Evolutionary conservation across 2,113 vertebrate species (phyloP).

Genomic region (Poicephalus gulielmi): DNA sequence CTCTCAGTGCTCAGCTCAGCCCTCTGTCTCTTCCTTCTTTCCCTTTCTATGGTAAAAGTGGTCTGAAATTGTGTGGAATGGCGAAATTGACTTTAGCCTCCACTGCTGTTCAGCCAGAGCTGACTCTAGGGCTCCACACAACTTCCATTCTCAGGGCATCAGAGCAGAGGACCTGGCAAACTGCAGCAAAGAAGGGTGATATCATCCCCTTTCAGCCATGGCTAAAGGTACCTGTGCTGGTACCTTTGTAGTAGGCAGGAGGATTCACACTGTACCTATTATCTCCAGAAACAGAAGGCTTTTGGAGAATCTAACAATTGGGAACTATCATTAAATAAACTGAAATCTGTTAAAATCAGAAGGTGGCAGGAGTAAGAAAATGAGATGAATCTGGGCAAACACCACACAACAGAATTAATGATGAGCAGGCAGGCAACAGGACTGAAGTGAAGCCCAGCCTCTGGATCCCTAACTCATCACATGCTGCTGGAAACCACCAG

Average conservation of each 20-base stretch:
- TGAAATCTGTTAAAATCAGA: background rate
- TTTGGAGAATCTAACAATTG: background rate
- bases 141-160: background rate
- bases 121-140: background rate
- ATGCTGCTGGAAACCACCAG: constrained; percentile 73
- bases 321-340: background rate
- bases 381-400: background rate
- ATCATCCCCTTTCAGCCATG: background rate
- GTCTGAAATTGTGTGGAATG: background rate
- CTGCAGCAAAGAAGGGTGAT: background rate
- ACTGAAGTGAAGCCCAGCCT: constrained; percentile 40
- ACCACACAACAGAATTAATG: background rate
- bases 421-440: constrained; percentile 59
- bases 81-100: background rate
- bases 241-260: background rate
- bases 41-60: background rate
- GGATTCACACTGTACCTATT: background rate
- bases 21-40: background rate
- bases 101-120: background rate
- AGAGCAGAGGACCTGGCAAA: background rate
- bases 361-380: background rate
- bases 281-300: background rate
- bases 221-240: background rate
- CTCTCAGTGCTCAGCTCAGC: background rate
- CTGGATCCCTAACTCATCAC: constrained; percentile 62